Evolutionary conservation across 2,797 vertebrate genomes (phyloP), one percentile per base, ranked within the genome.

Genomic region (Microhierax caerulescens): DNA sequence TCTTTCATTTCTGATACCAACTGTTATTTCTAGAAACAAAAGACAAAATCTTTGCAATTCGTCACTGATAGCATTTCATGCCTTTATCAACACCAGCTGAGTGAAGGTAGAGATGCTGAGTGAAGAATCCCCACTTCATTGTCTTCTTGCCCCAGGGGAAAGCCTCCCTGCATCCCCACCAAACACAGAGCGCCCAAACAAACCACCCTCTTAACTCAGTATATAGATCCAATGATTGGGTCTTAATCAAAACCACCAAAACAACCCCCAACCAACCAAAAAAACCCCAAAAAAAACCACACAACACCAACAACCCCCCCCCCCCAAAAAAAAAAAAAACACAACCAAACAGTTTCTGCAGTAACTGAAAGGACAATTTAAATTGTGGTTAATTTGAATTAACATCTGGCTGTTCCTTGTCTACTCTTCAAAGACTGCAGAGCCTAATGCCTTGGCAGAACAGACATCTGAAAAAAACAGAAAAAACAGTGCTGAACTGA

Each of bases 321-420:
- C 8, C 37, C 11, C 9, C 48, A 50, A 68, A n/a, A n/a, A n/a
- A n/a, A n/a, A n/a, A n/a, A n/a, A n/a, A n/a, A n/a, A n/a, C n/a
- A n/a, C n/a, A n/a, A 24, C 9, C 34, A 36, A 84, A 11, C 24
- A n/a, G 8, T 39, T 85, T 87, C 54, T 63, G 17, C 14, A 50
- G 19, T 48, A 83, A 65, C 16, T n/a, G 30, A 88, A 83, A 85
- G 11, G 28, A 19, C 73, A 70, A 47, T 56, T 63, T 5, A 70
- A 82, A 77, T 56, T 80, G 41, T 60, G 28, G 45, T 43, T 34
- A 57, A 69, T 88, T 75, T 84, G n/a, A 86, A 84, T 81, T 92
- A 41, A 75, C 13, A 3, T 25, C 65, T 61, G 50, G 43, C 53
- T 65, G 34, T 39, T 86, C 20, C 24, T 59, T 36, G 13, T n/a